Percentiles rank a stretch among this genome's conserved stretches.
phyloP scores from a whole-genome alignment of 2,797 vertebrate species.

The Gallinago solitaria region DNA sequence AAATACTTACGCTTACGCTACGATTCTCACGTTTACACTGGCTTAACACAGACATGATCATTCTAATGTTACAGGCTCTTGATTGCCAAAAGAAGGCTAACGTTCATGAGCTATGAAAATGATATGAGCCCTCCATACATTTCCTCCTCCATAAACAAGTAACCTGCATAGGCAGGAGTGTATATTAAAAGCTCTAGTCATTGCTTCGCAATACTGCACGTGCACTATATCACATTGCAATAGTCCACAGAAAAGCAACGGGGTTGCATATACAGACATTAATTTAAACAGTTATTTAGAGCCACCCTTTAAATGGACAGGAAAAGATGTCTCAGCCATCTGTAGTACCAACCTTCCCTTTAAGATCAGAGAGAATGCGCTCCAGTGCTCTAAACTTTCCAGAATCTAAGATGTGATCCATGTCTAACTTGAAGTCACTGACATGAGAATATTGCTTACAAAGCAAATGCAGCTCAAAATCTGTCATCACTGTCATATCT shows the following conservation, averaged over 20 bases:
- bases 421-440: constrained; percentile 85
- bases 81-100: not conserved
- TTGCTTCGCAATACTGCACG: not conserved
- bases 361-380: constrained; percentile 83
- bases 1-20: too few species aligned
- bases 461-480: constrained; percentile 93
- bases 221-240: not conserved
- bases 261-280: not conserved
- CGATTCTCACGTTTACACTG: not conserved
- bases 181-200: not conserved
- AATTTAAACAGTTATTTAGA: not conserved
- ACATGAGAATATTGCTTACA: constrained; percentile 90
- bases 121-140: not conserved
- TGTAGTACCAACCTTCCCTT: constrained; percentile 80
- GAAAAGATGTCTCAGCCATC: not conserved
- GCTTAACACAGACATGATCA: not conserved
- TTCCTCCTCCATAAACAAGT: not conserved
- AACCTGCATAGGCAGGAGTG: fast-evolving
- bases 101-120: not conserved
- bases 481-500: constrained; percentile 98
- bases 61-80: not conserved
- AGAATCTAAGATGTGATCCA: constrained; percentile 87
- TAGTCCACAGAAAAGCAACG: not conserved
- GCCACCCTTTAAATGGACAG: not conserved
- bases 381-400: constrained; percentile 90